Percentiles rank a stretch among this genome's conserved stretches.
Conservation (phyloP, 2,797 vertebrate species). For the Paedocypris micromegethes region DNA sequence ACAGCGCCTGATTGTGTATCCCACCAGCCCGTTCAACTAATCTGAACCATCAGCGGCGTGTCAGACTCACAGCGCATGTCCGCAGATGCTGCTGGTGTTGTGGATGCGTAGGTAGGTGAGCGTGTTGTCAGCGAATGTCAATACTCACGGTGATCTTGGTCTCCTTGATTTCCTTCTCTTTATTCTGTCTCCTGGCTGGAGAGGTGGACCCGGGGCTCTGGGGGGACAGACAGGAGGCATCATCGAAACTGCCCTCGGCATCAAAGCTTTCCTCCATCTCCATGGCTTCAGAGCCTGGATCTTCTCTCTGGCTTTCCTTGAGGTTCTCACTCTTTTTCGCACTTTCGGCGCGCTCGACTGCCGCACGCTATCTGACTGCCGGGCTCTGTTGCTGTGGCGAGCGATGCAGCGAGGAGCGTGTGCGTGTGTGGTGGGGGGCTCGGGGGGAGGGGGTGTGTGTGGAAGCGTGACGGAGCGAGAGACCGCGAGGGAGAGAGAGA, state of each 20-base stretch:
- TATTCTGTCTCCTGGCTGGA: constrained; percentile 80
- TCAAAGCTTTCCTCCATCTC: constrained; percentile 75
- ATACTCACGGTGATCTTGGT: constrained; percentile 83
- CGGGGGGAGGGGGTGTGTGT: constrained; percentile 17
- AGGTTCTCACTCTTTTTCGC: constrained; percentile 29
- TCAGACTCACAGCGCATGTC: constrained; percentile 10
- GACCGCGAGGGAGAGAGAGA: constrained; percentile 21
- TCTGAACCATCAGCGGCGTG: neutral
- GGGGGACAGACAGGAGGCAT: constrained; percentile 74
- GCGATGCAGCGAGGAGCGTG: constrained; percentile 52
- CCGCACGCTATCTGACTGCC: constrained; percentile 46
- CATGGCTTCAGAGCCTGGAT: constrained; percentile 53
- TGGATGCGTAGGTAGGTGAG: neutral
- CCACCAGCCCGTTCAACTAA: constrained; percentile 9
- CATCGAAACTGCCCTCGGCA: constrained; percentile 84
- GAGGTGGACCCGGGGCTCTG: constrained; percentile 86
- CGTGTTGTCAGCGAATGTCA: neutral
- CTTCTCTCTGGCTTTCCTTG: constrained; percentile 42
- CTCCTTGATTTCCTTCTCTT: constrained; percentile 84
- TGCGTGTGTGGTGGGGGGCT: constrained; percentile 33
- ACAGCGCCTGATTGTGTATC: constrained; percentile 29
- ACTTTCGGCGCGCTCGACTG: constrained; percentile 51
- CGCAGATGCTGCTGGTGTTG: neutral
- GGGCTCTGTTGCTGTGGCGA: constrained; percentile 51
- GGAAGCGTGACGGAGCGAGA: constrained; percentile 47